These are phyloP conservation scores for Amphiprion percula DNA, from an alignment of 2,113 vertebrate genomes.

Conservation along the genomic window DNA sequence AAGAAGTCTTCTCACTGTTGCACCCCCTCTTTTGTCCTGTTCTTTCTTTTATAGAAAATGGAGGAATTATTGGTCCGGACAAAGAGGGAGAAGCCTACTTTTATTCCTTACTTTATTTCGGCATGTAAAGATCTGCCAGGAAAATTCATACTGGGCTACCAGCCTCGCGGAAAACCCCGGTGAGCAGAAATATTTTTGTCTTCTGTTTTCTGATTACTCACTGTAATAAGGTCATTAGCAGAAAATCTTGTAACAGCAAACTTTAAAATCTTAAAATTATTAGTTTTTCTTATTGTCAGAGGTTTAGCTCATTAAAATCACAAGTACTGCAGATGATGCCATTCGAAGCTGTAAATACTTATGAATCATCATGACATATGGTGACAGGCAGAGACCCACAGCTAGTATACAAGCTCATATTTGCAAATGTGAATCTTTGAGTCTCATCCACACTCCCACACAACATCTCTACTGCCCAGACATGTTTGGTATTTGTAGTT, in stretches of 20 bases:
- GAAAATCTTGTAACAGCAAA: not conserved
- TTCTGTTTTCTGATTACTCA: not conserved
- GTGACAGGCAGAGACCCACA: not conserved
- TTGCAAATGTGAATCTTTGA: not conserved
- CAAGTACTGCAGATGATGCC: not conserved
- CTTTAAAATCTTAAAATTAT: too few relatives aligned
- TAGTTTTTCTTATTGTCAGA: too few relatives aligned
- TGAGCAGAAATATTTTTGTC: slow-evolving; percentile 68
- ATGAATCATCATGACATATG: not conserved
- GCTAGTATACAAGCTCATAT: not conserved
- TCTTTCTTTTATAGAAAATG: slow-evolving; percentile 90
- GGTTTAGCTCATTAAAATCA: not conserved
- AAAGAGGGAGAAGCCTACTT: slow-evolving; percentile 98
- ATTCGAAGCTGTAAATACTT: not conserved
- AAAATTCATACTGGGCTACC: slow-evolving; percentile 97
- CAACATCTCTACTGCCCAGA: not conserved
- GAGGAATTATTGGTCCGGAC: slow-evolving; percentile 93
- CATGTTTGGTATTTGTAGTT: not conserved
- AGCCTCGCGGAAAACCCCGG: slow-evolving; percentile 97
- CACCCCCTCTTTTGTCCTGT: not conserved
- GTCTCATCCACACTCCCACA: not conserved
- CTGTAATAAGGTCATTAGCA: too few relatives aligned
- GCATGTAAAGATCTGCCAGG: slow-evolving; percentile 96
- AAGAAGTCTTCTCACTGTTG: not conserved
- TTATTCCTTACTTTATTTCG: slow-evolving; percentile 97